Base-by-base conservation (phyloP, 2,113 vertebrate genomes). In the Chionomys nivalis region DNA sequence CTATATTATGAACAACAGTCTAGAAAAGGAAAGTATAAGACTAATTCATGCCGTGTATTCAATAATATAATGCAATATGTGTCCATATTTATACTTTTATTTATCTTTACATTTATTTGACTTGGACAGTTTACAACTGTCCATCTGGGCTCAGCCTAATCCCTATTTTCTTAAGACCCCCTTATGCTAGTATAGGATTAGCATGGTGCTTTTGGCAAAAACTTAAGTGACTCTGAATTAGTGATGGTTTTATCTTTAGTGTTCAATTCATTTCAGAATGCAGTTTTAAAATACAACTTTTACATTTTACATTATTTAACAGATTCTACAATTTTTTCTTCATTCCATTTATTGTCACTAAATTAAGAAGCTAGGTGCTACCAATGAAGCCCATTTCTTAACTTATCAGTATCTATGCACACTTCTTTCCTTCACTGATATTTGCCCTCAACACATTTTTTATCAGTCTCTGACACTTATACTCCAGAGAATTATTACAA, bases 61-160 rank as follows among this genome's bases (percentile, higher is more conserved):
- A 61, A 73, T 70, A 75, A 36, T 7, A 9, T 44, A 91, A 73
- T 75, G 65, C 19, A 24, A 66, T 42, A 55, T 55, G 78, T 75
- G 4, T n/a, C 44, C 76, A 33, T 16, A 5, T 52, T 39, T 88
- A 65, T 10, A 13, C 8, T 90, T 21, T 70, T 44, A 77, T 24
- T 36, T 11, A 39, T 78, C 8, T 87, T 42, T 83, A 87, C 73
- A 72, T 90, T 90, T 87, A 10, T 47, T 36, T 26, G 52, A 12
- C 36, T 49, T 2, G 11, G 73, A 68, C 2, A 10, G 5, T 65
- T 66, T 91, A 39, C 24, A 91, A 16, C 17, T 44, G 14, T 13
- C 1, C 17, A 1, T 76, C 9, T 76, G 47, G 36, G 2, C n/a
- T 83, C 49, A 49, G 0, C 0, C 1, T 42, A 26, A 11, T 24